Conservation (phyloP, 2,113 vertebrate species). For the Sebastes schlegelii region DNA sequence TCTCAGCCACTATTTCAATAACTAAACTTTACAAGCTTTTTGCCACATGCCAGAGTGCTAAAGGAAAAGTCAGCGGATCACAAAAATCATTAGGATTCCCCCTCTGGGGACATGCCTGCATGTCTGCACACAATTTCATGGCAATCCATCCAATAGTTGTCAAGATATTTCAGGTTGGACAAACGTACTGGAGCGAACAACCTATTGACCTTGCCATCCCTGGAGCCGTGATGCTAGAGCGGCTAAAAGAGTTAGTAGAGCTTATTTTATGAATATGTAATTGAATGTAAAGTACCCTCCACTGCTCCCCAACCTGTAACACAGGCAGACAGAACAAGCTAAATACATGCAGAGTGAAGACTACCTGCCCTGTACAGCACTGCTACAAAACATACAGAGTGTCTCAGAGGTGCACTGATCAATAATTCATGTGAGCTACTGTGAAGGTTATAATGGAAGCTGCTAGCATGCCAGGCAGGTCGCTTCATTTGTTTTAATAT, state of each 20-base stretch:
- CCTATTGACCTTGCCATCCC: neutral
- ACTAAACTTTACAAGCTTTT: neutral
- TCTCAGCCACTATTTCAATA: neutral
- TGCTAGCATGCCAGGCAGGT: neutral
- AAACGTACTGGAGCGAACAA: too few species aligned
- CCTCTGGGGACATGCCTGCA: neutral
- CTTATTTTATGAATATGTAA: neutral
- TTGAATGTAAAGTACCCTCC: neutral
- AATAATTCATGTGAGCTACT: slow-evolving; percentile 13
- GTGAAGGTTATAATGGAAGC: slow-evolving; percentile 9
- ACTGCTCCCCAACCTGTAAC: neutral
- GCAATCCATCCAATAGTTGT: neutral
- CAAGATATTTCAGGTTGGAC: too few species aligned
- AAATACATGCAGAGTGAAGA: neutral
- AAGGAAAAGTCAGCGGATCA: neutral
- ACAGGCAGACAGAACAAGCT: neutral
- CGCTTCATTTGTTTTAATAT: neutral
- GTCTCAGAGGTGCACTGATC: neutral
- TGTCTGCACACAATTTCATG: neutral
- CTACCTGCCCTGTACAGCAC: neutral
- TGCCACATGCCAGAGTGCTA: neutral
- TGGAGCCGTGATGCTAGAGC: too few species aligned
- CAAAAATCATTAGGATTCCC: too few species aligned
- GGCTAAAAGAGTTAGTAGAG: neutral
- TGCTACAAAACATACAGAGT: neutral